Base-by-base conservation (phyloP, 2,888 invertebrate species). In the Caenorhabditis sinica region DNA sequence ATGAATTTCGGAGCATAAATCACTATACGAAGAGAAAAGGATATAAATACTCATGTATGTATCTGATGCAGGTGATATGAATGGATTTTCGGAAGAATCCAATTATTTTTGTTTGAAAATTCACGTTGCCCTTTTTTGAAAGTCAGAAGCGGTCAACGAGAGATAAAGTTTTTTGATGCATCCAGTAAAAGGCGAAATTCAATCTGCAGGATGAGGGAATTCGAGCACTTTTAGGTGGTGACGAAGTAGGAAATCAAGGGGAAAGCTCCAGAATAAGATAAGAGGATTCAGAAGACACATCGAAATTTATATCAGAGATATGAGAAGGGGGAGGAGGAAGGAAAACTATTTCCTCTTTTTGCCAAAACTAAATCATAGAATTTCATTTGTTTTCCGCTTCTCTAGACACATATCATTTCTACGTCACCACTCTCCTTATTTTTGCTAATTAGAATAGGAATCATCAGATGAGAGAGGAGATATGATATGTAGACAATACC, bases 331-430 rank as follows among this genome's bases (percentile, higher is more conserved):
- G n/a, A 40, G 23, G 36, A 61, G 20, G 40, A 40, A 40, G n/a
- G 13, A 40, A 61, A 23, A 20, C 1, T 20, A 58, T 23, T 61
- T 23, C 23, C 30, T 23, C 9, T 23, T 13, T 23, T 13, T 23
- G 9, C 61, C n/a, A 49, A 56, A 65, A 25, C 40, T 28, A 65
- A 65, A 65, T 65, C 49, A 40, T 49, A 49, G n/a, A 2, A 20
- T 20, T 65, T 43, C 45, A 45, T 65, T 45, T 65, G 45, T 65
- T 65, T 65, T 65, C 45, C 65, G 65, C 65, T 65, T 65, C 65
- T 11, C 45, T 65, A 65, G 65, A 65, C 65, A 65, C 49, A 65
- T 45, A 65, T 65, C 65, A 45, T 13, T 65, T 45, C 30, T 45
- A 65, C 65, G 65, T 65, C 65, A 65, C 30, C 28, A 30, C 28